A percentile compares a stretch with the other conserved stretches of the same genome.
Evolutionary conservation across 2,888 invertebrate species (phyloP).

Genomic region (Gnatocerus cornutus): DNA sequence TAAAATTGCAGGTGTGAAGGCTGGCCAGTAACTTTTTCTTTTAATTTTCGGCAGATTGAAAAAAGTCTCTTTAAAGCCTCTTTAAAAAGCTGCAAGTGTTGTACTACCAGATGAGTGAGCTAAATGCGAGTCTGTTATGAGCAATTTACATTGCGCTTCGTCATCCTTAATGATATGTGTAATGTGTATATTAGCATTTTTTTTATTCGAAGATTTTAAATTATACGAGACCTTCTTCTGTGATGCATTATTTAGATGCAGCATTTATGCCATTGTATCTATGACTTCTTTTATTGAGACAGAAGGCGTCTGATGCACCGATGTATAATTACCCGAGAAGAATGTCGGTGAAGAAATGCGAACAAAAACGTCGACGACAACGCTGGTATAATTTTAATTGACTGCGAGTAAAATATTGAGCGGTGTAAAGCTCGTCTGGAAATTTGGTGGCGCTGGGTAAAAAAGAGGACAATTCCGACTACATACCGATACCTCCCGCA

Average conservation of each 20-base stretch:
- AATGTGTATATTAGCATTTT: slow-evolving; percentile 16
- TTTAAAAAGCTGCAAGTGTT: slow-evolving; percentile 1
- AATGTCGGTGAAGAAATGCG: slow-evolving; percentile 36
- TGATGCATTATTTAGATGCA: slow-evolving; percentile 46
- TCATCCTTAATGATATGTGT: slow-evolving; percentile 16
- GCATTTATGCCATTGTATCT: slow-evolving; percentile 15
- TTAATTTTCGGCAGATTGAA: background rate
- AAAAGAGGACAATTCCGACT: slow-evolving; percentile 59
- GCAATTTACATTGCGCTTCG: slow-evolving; percentile 11
- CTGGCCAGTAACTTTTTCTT: too few relatives aligned
- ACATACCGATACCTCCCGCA: slow-evolving; percentile 63
- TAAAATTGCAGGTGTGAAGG: too few relatives aligned
- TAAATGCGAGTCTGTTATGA: slow-evolving; percentile 8
- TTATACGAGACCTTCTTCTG: slow-evolving; percentile 56
- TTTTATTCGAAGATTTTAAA: slow-evolving; percentile 31
- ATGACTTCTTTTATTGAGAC: slow-evolving; percentile 40
- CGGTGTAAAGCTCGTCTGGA: slow-evolving; percentile 60
- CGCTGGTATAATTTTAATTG: slow-evolving; percentile 60
- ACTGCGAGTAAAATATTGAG: slow-evolving; percentile 61
- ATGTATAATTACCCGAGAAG: slow-evolving; percentile 40
- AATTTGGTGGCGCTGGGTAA: slow-evolving; percentile 62
- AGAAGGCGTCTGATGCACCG: slow-evolving; percentile 17
- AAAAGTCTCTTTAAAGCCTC: background rate
- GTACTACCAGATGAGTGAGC: background rate
- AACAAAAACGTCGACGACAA: slow-evolving; percentile 39